Evolutionary conservation across 2,113 vertebrate species (phyloP).

Genomic region (Heptranchias perlo): DNA sequence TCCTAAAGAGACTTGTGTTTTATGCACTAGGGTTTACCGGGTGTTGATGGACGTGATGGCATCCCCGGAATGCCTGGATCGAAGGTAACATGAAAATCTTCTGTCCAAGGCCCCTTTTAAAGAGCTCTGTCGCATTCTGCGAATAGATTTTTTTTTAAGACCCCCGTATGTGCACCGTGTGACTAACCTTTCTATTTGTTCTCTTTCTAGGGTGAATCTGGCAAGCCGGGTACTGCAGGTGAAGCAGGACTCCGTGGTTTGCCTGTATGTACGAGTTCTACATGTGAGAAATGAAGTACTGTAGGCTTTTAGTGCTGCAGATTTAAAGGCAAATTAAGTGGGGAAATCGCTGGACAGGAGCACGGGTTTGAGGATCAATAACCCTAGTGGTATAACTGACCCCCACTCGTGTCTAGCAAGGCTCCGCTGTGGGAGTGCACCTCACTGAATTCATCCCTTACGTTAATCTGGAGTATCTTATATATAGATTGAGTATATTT

Average conservation of each 20-base stretch:
- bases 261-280: constrained; percentile 72
- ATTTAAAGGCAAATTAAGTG: neutral
- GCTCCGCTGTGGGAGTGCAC: too few species aligned
- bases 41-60: constrained; percentile 82
- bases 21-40: constrained; percentile 75
- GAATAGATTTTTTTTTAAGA: neutral
- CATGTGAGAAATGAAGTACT: neutral
- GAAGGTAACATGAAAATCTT: constrained; percentile 70
- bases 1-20: neutral
- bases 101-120: too few species aligned
- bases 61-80: constrained; percentile 89
- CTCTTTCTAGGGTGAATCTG: constrained; percentile 71
- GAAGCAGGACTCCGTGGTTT: constrained; percentile 82
- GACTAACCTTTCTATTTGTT: neutral
- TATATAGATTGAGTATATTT: too few species aligned
- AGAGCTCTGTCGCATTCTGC: neutral
- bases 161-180: neutral
- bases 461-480: too few species aligned
- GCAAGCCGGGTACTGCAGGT: constrained; percentile 81
- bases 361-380: too few species aligned
- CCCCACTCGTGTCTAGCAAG: too few species aligned
- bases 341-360: too few species aligned
- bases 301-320: neutral
- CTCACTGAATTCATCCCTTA: too few species aligned
- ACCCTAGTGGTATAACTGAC: too few species aligned